Percentiles rank a stretch among this genome's conserved stretches.
Evolutionary conservation across 2,797 vertebrate genomes (phyloP).

Genomic region (Cossypha dichroa): DNA sequence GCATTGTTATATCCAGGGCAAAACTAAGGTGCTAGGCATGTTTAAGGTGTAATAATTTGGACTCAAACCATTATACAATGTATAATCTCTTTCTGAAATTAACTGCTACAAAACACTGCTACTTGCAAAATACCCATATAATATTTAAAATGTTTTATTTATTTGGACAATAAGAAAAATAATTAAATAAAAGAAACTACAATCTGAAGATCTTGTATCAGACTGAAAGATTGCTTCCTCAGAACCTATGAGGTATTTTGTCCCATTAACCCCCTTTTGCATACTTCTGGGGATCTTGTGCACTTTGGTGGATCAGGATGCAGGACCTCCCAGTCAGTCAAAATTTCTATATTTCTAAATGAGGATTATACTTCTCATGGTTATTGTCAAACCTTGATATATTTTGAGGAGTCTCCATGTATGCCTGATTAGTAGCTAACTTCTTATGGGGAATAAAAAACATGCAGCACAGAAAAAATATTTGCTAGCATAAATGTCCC

Average conservation of each 20-base stretch:
- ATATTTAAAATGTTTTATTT: neutral
- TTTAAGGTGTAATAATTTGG: neutral
- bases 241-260: neutral
- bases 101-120: neutral
- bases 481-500: fast-evolving
- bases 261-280: neutral
- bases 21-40: neutral
- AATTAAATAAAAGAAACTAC: neutral
- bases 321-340: neutral
- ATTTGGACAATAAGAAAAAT: neutral
- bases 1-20: neutral
- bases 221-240: neutral
- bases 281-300: neutral
- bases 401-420: neutral
- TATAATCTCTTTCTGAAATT: neutral
- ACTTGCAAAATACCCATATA: neutral
- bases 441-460: neutral
- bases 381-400: neutral
- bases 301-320: neutral
- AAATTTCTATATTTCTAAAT: neutral
- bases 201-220: neutral
- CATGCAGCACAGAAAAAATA: neutral
- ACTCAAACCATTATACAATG: neutral
- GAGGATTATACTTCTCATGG: neutral
- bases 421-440: neutral